These are phyloP conservation scores for Hypena proboscidalis DNA, from an alignment of 2,888 invertebrate species.

Conservation along the genomic window DNA sequence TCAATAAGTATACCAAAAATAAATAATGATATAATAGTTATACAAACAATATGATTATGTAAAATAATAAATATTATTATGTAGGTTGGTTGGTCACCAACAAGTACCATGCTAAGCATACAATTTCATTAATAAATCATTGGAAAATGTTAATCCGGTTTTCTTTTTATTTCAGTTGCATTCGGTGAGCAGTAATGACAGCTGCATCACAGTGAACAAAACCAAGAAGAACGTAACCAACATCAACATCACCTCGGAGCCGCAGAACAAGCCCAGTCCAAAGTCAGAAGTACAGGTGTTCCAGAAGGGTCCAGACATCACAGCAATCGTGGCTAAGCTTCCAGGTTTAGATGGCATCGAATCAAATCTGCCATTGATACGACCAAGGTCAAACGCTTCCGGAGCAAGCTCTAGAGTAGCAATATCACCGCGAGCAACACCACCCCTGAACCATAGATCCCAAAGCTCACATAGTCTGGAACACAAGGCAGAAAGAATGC, in stretches of 20 bases:
- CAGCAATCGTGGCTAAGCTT: slow-evolving; percentile 88
- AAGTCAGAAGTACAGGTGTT: slow-evolving; percentile 87
- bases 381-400: slow-evolving; percentile 84
- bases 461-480: slow-evolving; percentile 80
- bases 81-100: too few relatives aligned
- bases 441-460: slow-evolving; percentile 65
- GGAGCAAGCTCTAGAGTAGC: slow-evolving; percentile 85
- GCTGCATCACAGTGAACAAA: slow-evolving; percentile 84
- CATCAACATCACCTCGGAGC: slow-evolving; percentile 88
- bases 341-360: slow-evolving; percentile 83
- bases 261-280: slow-evolving; percentile 68
- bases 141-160: not conserved
- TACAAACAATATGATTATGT: too few relatives aligned
- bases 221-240: slow-evolving; percentile 88
- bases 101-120: not conserved
- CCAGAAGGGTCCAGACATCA: slow-evolving; percentile 92
- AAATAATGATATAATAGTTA: too few relatives aligned
- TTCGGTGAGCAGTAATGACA: slow-evolving; percentile 70
- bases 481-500: slow-evolving; percentile 70
- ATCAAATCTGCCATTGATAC: slow-evolving; percentile 70
- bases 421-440: slow-evolving; percentile 65
- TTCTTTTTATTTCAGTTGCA: slow-evolving; percentile 59
- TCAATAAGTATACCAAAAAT: too few relatives aligned
- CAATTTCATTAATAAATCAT: not conserved
- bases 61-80: too few relatives aligned